phyloP scores from a whole-genome alignment of 2,113 vertebrate species.

The Melospiza georgiana region DNA sequence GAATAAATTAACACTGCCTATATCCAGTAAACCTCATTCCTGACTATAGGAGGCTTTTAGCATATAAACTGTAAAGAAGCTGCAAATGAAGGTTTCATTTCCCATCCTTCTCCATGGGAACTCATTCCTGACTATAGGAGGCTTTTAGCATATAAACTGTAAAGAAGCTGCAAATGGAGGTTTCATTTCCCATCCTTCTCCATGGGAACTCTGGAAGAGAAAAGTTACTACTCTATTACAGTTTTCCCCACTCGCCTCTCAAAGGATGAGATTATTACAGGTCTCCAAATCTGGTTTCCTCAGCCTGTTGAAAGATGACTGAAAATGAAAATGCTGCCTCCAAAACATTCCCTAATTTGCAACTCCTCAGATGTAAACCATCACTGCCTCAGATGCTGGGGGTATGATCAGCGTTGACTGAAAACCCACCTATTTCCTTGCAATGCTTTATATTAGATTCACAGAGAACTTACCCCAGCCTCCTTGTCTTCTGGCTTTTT shows the following conservation, averaged over 20 bases:
- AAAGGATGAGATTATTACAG: neutral
- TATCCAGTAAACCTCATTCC: neutral
- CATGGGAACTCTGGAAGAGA: neutral
- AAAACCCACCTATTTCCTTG: neutral
- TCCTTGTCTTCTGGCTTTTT: neutral
- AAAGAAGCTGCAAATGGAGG: neutral
- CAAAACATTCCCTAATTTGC: neutral
- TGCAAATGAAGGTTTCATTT: neutral
- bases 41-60: neutral
- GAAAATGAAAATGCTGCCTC: neutral
- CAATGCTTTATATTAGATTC: neutral
- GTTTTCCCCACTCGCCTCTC: neutral
- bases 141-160: neutral
- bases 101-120: neutral
- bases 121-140: neutral
- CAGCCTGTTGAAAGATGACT: neutral
- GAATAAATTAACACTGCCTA: neutral
- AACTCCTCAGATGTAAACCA: neutral
- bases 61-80: neutral
- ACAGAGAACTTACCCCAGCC: neutral
- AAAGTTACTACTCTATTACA: neutral
- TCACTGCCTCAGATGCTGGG: neutral
- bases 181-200: neutral
- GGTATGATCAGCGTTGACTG: neutral
- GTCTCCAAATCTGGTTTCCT: neutral